phyloP scores from a whole-genome alignment of 2,113 vertebrate genomes.

The Speoplatyrhinus poulsoni region DNA sequence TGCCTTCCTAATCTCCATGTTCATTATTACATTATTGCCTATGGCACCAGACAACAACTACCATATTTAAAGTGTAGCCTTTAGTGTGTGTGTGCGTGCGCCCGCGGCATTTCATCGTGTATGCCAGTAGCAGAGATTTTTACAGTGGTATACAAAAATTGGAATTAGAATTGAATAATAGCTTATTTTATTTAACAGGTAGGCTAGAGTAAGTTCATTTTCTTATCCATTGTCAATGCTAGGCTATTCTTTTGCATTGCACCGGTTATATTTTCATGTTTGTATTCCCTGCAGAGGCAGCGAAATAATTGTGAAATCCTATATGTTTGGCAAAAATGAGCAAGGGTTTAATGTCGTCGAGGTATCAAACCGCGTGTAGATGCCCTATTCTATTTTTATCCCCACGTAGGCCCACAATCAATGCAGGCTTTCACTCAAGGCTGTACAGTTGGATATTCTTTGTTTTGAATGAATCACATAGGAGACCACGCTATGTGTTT shows the following conservation, averaged over 20 bases:
- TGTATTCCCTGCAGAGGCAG: no score
- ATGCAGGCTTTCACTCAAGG: neutral
- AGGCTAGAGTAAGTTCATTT: no score
- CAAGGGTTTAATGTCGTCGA: neutral
- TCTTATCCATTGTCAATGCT: no score
- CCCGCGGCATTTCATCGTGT: neutral
- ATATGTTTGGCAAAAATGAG: no score
- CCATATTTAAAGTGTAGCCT: slow-evolving; percentile 36
- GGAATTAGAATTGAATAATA: neutral
- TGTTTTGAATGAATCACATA: neutral
- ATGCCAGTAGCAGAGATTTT: no score
- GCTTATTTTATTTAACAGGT: neutral
- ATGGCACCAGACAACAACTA: slow-evolving; percentile 25
- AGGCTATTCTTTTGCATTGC: no score
- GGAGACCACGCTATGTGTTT: neutral
- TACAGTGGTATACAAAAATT: no score
- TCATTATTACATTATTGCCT: slow-evolving; percentile 43
- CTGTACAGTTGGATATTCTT: neutral
- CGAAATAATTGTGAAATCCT: no score
- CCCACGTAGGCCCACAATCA: neutral
- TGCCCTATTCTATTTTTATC: neutral
- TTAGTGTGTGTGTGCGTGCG: neutral
- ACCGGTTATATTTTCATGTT: no score
- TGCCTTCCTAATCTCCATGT: no score
- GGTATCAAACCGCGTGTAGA: neutral